phyloP scores from a whole-genome alignment of 2,113 vertebrate species.

The Orthonyx spaldingii region DNA sequence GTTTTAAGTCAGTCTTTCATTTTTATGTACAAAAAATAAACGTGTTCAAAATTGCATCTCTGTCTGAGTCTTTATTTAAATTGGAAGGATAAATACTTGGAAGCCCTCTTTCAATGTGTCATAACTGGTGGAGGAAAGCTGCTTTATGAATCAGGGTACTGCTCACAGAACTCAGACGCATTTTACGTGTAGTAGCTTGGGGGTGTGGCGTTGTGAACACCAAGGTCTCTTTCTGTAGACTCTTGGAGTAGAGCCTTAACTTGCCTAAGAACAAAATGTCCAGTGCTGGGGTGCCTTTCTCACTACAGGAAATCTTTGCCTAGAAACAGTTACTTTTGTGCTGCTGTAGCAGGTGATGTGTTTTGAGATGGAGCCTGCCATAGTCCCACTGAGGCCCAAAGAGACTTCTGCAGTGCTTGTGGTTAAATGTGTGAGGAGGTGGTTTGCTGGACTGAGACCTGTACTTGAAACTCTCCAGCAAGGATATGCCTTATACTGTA shows the following conservation, averaged over 20 bases:
- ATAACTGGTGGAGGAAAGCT: background rate
- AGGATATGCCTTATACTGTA: fast-evolving
- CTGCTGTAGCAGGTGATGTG: fast-evolving
- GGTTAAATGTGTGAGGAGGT: background rate
- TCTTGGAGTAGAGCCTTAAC: background rate
- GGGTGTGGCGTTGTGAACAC: background rate
- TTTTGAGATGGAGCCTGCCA: background rate
- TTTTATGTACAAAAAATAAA: slow-evolving; percentile 73
- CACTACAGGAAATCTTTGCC: background rate
- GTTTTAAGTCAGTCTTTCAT: slow-evolving; percentile 44
- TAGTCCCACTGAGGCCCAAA: background rate
- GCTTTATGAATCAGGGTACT: background rate
- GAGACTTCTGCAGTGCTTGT: background rate
- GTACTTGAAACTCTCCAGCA: background rate
- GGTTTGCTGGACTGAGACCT: background rate
- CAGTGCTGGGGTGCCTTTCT: background rate
- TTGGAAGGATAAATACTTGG: background rate
- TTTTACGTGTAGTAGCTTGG: background rate
- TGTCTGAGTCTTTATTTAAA: slow-evolving; percentile 69
- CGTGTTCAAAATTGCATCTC: slow-evolving; percentile 54
- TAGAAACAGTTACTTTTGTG: background rate
- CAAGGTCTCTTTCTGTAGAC: background rate
- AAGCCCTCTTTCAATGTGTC: background rate
- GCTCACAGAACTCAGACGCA: background rate
- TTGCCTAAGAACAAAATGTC: background rate